Base-by-base conservation (phyloP, 2,888 invertebrate genomes). In the Tachystola acroxantha region DNA sequence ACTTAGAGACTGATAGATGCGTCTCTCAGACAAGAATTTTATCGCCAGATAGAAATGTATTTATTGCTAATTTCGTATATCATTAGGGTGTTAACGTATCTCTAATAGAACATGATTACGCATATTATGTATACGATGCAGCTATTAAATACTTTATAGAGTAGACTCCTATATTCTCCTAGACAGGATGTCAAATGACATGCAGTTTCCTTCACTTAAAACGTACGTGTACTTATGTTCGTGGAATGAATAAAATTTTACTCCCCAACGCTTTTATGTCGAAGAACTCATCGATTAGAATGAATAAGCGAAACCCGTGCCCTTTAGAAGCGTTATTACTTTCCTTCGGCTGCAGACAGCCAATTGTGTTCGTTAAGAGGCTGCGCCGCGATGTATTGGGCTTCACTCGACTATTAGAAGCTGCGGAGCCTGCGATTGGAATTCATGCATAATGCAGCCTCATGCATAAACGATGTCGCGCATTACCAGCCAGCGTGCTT, bases 401-500 rank as follows among this genome's bases (percentile, higher is more conserved):
- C 57, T 63, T 59, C 55, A 57, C 62, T 62, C 54, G 54, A 60
- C 65, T 69, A 70, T 75, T 72, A 75, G 63, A 55, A 53, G 51
- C 52, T 58, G 53, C 46, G 30, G 56, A 58, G 57, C 45, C 62
- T 58, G 56, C 64, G 65, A 69, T 70, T 67, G 72, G 70, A 70
- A 70, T 70, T 64, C 75, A 75, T 79, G 73, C 72, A 80, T 77
- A 77, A 80, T 79, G 67, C 64, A 65, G 53, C 54, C 70, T 76
- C 76, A 77, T 80, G 65, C 78, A 80, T 81, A 77, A 65, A 62
- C 67, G 69, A 74, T 71, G 68, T 64, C 63, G 67, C 64, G 57
- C 68, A 65, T 71, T 66, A 68, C 67, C 2, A 9, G 10, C 22
- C 64, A 55, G 53, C 57, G 48, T 52, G 55, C 60, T 54, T 63